A percentile compares a stretch with the other conserved stretches of the same genome.
Conservation (phyloP, 1,140 invertebrate genomes). For the Eubasilissa regina region DNA sequence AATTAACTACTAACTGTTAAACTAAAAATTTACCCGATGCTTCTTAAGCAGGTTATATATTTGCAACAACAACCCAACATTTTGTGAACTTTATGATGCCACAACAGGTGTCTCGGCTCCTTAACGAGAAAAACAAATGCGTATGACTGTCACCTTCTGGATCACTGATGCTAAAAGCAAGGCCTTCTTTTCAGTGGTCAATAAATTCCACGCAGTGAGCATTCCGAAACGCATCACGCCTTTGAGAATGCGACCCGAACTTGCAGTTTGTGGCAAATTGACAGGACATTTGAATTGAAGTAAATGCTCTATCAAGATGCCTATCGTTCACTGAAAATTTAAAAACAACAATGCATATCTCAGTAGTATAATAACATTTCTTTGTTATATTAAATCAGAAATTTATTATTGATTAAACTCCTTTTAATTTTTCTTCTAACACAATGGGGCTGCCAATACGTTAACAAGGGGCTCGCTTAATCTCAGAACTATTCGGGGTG, state of each 20-base stretch:
- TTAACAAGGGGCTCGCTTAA: too few species aligned
- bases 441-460: too few species aligned
- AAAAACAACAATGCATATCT: too few species aligned
- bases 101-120: slow-evolving; percentile 11
- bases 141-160: slow-evolving; percentile 7
- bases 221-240: neutral
- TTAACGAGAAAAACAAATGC: slow-evolving; percentile 11
- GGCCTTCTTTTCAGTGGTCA: neutral
- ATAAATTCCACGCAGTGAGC: slow-evolving; percentile 5
- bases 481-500: too few species aligned
- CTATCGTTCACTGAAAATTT: neutral
- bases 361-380: too few species aligned
- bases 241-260: neutral
- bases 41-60: neutral
- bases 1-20: too few species aligned
- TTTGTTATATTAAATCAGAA: too few species aligned
- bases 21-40: neutral
- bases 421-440: too few species aligned
- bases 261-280: neutral
- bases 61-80: neutral
- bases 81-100: slow-evolving; percentile 4
- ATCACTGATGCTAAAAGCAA: slow-evolving; percentile 24
- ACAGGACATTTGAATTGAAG: slow-evolving; percentile 1
- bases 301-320: slow-evolving; percentile 11
- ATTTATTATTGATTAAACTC: too few species aligned